A percentile compares a stretch with the other conserved stretches of the same genome.
These are phyloP conservation scores for Agrilus mali DNA, from an alignment of 2,888 invertebrate species.

Conservation along the genomic window DNA sequence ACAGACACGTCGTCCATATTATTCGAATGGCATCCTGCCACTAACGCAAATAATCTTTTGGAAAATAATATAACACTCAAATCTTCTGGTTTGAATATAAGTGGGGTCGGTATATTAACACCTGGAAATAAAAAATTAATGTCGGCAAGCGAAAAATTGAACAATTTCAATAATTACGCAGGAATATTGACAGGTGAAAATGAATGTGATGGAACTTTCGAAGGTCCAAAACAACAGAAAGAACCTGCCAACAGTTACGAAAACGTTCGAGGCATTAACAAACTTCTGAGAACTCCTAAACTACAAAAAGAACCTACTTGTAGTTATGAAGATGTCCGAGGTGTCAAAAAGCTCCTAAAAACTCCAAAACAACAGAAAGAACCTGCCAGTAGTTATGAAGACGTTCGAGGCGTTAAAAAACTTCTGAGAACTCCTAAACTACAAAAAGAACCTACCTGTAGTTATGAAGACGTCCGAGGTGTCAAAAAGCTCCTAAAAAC, in stretches of 20 bases:
- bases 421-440: constrained; percentile 23
- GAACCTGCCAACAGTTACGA: constrained; percentile 22
- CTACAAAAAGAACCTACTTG: constrained; percentile 1
- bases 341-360: constrained; percentile 1
- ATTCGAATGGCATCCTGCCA: no score
- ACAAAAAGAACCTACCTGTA: constrained; percentile 28
- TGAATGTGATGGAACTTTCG: no score
- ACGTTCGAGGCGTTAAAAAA: constrained; percentile 33
- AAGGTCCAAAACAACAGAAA: constrained; percentile 14
- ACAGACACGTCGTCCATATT: no score
- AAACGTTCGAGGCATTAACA: constrained; percentile 18
- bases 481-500: constrained; percentile 20
- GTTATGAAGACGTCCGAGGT: constrained; percentile 27
- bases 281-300: constrained; percentile 16
- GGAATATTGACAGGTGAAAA: no score
- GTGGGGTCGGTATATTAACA: no score
- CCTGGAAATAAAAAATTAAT: no score
- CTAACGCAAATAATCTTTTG: no score
- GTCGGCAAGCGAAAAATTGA: no score
- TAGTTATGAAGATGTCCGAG: neutral
- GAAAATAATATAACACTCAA: no score
- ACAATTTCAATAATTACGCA: no score
- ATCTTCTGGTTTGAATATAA: no score
- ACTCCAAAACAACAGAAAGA: constrained; percentile 12
- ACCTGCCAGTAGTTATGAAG: constrained; percentile 31